Base-by-base conservation (phyloP, 2,797 vertebrate genomes). In the Parauchenoglanis ngamensis region DNA sequence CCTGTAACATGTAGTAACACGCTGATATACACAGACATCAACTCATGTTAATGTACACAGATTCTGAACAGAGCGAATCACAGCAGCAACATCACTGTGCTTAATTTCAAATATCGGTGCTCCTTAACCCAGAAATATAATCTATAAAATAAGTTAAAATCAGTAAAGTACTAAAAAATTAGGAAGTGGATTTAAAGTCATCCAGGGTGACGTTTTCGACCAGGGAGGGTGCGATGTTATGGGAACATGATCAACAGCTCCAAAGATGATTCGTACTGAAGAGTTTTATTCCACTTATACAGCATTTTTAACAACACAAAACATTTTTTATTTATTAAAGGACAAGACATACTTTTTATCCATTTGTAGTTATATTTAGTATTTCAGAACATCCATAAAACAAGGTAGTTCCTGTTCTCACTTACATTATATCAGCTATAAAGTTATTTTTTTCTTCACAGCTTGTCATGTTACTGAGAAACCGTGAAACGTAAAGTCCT, bases 1-100 rank as follows among this genome's bases (percentile, higher is more conserved):
- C 68, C 67, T 46, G 23, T 31, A 72, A 31, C 61, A 59, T 88
- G 35, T 52, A 63, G 54, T 7, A 35, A 87, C 57, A 76, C n/a
- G 72, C 11, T 35, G 35, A 75, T 44, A 25, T 61, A 15, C 35
- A 72, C 44, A 15, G 11, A 19, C 21, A 15, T 10, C n/a, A 35
- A 15, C 10, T 28, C 54, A 54, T 7, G 15, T n/a, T 44, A 54
- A 57, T 40, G 23, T n/a, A 73, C 49, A 56, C 28, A 78, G 2
- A 3, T 31, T 28, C 25, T 31, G 52, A 77, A 49, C 75, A 75
- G 44, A n/a, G 44, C 4, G 3, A 49, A 25, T 6, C 4, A 72
- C 68, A 21, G 44, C 35, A 72, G 17, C 2, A 2, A 72, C 21
- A 23, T 49, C 49, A 49, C 49, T 49, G 49, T 7, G 49, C 68